Evolutionary conservation across 2,888 invertebrate species (phyloP), one percentile per base, ranked within the genome.

Genomic region (Cryptocheilus praepositus): DNA sequence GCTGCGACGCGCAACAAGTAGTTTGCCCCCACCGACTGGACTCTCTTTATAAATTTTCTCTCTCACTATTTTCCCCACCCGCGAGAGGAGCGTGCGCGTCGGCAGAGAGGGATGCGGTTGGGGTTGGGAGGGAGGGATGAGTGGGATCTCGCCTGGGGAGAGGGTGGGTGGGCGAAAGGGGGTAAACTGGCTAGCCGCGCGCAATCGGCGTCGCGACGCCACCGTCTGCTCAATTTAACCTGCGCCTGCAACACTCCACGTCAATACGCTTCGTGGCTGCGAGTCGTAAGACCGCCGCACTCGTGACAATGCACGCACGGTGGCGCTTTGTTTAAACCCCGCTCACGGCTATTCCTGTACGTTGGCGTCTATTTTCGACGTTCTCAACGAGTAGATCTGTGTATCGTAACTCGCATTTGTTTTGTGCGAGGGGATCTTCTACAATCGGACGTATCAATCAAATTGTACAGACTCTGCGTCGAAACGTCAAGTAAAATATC

Each of bases 141-240:
- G 45, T 15, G 45, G 15, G 44, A 11, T n/a, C 16, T n/a, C 16
- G 28, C 15, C 0, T 5, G 36, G 18, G 15, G 44, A 43, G 52
- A 46, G 62, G 53, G 56, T 19, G 18, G 43, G 56, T 19, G 15
- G 21, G 22, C 15, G 21, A 16, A 58, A 45, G 46, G 57, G 21
- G 46, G 45, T 44, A 49, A 64, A 61, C 52, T 70, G 72, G 62
- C 62, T 68, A 67, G 65, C 71, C 70, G 73, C 69, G 79, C 79
- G 73, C 71, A 78, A 68, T 74, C 76, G 76, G 79, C 81, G 81
- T 77, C 82, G 85, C 82, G 83, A 81, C 83, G 85, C 83, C 81
- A 83, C 78, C 81, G 84, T 84, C 84, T 85, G 84, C 84, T 84
- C 86, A 81, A 85, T 86, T 85, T 84, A 83, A 83, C 81, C 81